These are phyloP conservation scores for Tyrophagus putrescentiae DNA, from an alignment of 1,140 invertebrate species.

Conservation along the genomic window DNA sequence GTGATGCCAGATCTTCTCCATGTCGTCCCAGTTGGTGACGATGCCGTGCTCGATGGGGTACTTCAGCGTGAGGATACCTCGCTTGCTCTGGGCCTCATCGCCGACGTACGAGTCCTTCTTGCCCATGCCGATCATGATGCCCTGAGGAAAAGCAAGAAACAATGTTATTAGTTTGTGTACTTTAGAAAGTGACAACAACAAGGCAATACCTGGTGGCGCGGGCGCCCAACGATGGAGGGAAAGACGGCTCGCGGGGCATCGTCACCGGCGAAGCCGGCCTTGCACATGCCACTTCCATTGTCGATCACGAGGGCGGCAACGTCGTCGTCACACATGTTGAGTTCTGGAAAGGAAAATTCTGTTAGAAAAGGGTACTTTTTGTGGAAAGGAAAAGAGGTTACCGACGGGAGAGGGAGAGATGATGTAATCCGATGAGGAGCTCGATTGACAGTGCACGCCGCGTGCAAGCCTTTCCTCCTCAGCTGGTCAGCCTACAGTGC, in stretches of 20 bases:
- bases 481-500: no score
- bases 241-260: conserved; percentile 75
- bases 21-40: conserved; percentile 43
- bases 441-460: no score
- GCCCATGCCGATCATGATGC: conserved; percentile 37
- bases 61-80: conserved; percentile 40
- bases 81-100: conserved; percentile 32
- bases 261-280: conserved; percentile 77
- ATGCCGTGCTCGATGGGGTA: conserved; percentile 42
- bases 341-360: background rate
- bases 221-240: conserved; percentile 67
- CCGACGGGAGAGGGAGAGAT: background rate
- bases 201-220: conserved; percentile 52
- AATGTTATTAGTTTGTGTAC: background rate
- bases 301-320: conserved; percentile 71
- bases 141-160: conserved; percentile 20
- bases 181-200: background rate
- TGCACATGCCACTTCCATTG: conserved; percentile 79
- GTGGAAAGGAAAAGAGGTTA: conserved; percentile 1
- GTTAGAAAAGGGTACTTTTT: background rate
- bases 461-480: no score
- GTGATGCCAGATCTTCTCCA: conserved; percentile 39
- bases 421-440: conserved; percentile 7
- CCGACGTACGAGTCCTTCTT: conserved; percentile 40
- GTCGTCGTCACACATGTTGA: conserved; percentile 75